Evolutionary conservation across 2,888 invertebrate species (phyloP), one percentile per base, ranked within the genome.

Genomic region (Tinea semifulvella): DNA sequence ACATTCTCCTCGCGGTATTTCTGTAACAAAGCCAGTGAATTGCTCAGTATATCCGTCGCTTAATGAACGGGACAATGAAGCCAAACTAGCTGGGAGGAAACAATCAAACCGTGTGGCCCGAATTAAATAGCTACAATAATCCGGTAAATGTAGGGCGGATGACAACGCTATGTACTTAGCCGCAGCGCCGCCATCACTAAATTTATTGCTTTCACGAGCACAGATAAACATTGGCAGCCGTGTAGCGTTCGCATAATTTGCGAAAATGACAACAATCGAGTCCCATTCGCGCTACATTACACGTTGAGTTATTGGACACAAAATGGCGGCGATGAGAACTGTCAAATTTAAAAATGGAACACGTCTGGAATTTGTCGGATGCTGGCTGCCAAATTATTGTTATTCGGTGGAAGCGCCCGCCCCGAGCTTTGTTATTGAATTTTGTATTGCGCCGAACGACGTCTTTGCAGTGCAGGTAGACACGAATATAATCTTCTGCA

Each of bases 1-100:
- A 91, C 88, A 53, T 90, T 89, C 62, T 85, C 85, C 54, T 89
- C 89, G 63, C 88, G 88, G 68, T 91, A 93, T 84, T 91, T 91
- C 93, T 93, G 83, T 45, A 82, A 69, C 57, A 51, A 53, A 54
- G 47, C 49, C 51, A 46, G 46, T 28, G 31, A 42, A 2, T 18
- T 7, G 4, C 4, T 18, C 16, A 18, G 36, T n/a, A 22, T 7
- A 22, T 18, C n/a, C 7, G 16, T 2, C 17, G 16, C 18, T 18
- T 18, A 36, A 36, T 36, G 36, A 36, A 2, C 18, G 18, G 36
- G 18, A 36, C 36, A 36, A 36, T 36, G 18, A 36, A 18, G 18
- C 14, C 18, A 18, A 36, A 36, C 36, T 36, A 18, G 17, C 18
- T 18, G 36, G 36, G 3, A 18, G 36, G 36, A 36, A 36, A 36